Conservation (phyloP, 2,888 invertebrate genomes). For the Tiphia femorata region DNA sequence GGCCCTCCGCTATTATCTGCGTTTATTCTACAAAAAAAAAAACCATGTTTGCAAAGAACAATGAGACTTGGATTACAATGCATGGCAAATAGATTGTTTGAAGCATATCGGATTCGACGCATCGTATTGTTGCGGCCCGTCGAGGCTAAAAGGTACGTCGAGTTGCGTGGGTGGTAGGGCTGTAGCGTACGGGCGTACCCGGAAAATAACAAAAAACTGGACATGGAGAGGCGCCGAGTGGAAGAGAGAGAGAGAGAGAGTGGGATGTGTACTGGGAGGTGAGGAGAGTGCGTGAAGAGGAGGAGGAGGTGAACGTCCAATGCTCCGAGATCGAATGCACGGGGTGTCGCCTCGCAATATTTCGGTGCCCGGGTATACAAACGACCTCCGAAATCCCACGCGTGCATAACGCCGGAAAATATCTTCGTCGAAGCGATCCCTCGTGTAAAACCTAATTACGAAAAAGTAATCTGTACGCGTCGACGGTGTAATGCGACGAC, state of each 20-base stretch:
- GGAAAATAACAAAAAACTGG: constrained; percentile 19
- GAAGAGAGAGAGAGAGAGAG: neutral
- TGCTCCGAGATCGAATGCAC: neutral
- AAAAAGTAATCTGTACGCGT: too few species aligned
- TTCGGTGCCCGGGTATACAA: constrained; percentile 3
- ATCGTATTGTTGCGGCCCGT: constrained; percentile 44
- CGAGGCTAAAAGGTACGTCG: constrained; percentile 34
- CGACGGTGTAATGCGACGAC: too few species aligned
- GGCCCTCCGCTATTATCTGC: neutral
- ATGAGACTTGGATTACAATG: constrained; percentile 62
- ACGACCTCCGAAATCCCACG: neutral
- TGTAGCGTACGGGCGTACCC: too few species aligned
- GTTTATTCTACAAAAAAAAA: constrained; percentile 24
- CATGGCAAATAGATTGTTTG: constrained; percentile 60
- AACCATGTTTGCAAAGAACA: constrained; percentile 58
- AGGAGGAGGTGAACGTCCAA: neutral
- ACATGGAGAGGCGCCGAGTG: neutral
- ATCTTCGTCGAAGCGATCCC: too few species aligned
- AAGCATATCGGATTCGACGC: constrained; percentile 52
- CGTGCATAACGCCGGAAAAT: too few species aligned
- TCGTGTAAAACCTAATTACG: too few species aligned
- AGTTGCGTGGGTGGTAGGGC: constrained; percentile 26
- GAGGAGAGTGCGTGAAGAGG: neutral
- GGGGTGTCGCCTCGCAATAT: neutral
- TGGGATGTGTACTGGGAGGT: neutral